Base-by-base conservation (phyloP, 2,888 invertebrate species). In the Hybos culiciformis region DNA sequence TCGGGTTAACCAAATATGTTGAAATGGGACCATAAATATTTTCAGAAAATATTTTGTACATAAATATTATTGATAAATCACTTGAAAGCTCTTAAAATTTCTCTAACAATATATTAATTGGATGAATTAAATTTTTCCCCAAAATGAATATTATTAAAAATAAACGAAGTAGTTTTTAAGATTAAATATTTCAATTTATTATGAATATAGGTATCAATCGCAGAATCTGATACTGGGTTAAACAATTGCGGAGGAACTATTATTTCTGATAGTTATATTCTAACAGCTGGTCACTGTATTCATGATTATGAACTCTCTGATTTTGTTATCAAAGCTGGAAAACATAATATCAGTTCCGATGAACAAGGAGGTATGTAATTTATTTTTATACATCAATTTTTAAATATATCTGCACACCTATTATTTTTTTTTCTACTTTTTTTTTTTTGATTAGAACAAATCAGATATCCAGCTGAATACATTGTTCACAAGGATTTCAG, bases 231-330 rank as follows among this genome's bases (percentile, higher is more conserved):
- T 4, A 38, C 43, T 12, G 33, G 24, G 8, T 23, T 23, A n/a
- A 32, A 24, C 34, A 38, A 43, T 19, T 43, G 43, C 19, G 43
- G 43, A n/a, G 43, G 43, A 33, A 33, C 43, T 11, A 43, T 43
- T 23, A 14, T 43, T 11, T 23, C 38, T 15, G 34, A 43, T 5
- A 32, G 38, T 14, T 43, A 33, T 32, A 39, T 43, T 4, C 19
- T 43, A 20, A 43, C 43, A 14, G 43, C 43, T 11, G 43, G 32
- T 11, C 43, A 43, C 34, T 43, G 43, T 19, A 38, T 43, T 19
- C 24, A 24, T 20, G 19, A 26, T 18, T 23, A 43, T 19, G 38
- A 43, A 4, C 21, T 32, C 9, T 31, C 20, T 14, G 43, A 38
- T 7, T 33, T 38, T 24, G 17, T 33, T n/a, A 39, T 43, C 11